These are phyloP conservation scores for Haliclystus octoradiatus DNA, from an alignment of 30 jellyfish, hydroid and myxozoan genomes.

Conservation along the genomic window DNA sequence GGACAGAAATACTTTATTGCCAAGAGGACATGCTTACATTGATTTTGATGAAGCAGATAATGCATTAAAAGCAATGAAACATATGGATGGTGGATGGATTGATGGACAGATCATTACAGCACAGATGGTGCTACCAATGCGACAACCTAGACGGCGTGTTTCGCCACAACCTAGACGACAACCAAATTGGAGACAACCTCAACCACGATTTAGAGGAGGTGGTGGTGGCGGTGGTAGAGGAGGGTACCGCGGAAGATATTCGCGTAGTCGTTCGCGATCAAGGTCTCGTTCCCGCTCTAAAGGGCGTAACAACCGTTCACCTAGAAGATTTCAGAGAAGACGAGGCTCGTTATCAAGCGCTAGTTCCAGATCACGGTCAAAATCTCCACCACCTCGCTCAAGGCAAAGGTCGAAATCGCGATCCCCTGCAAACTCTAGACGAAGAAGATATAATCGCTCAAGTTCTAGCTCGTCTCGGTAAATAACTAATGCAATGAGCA, in stretches of 20 bases:
- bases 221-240: slow-evolving; percentile 6
- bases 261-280: slow-evolving; percentile 24
- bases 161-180: slow-evolving; percentile 57
- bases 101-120: slow-evolving; percentile 97
- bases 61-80: slow-evolving; percentile 84
- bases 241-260: slow-evolving; percentile 9
- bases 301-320: not conserved
- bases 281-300: slow-evolving; percentile 1
- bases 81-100: slow-evolving; percentile 99
- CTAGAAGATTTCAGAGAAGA: slow-evolving; percentile 39
- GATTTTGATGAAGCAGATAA: slow-evolving; percentile 66
- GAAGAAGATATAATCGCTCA: slow-evolving; percentile 83
- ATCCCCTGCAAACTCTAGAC: slow-evolving; percentile 65
- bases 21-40: slow-evolving; percentile 88
- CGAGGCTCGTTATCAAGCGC: slow-evolving; percentile 20
- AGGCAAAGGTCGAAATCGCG: slow-evolving; percentile 29
- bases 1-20: slow-evolving; percentile 46
- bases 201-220: slow-evolving; percentile 49
- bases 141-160: slow-evolving; percentile 65
- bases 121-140: slow-evolving; percentile 60
- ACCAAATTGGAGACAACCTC: slow-evolving; percentile 40
- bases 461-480: slow-evolving; percentile 54
- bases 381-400: slow-evolving; percentile 58
- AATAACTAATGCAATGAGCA: too few relatives aligned
- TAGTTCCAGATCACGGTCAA: slow-evolving; percentile 33